Evolutionary conservation across 2,888 invertebrate genomes (phyloP).

Genomic region (Sisyra nigra): DNA sequence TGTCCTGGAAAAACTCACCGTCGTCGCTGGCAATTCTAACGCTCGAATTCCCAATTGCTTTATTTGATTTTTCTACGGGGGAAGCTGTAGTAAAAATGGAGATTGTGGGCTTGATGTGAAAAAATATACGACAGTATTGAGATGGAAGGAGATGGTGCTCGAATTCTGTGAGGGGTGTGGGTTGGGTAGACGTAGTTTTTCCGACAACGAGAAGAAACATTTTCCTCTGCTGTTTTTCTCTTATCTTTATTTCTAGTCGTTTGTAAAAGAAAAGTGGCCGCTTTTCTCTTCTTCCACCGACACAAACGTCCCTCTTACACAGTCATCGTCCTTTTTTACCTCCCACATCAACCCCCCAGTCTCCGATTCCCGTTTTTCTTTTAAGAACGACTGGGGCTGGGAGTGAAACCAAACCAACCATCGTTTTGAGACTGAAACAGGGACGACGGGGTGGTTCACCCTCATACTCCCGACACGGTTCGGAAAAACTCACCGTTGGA

Average conservation of each 20-base stretch:
- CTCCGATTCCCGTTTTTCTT: no score
- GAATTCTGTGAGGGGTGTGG: not conserved
- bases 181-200: constrained; percentile 2
- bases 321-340: not conserved
- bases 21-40: no score
- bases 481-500: no score
- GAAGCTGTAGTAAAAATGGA: not conserved
- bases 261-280: constrained; percentile 8
- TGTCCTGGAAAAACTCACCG: no score
- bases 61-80: no score
- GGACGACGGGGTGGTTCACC: no score
- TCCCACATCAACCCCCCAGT: no score
- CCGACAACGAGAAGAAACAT: constrained; percentile 5
- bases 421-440: no score
- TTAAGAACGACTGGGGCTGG: no score
- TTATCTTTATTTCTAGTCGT: constrained; percentile 10
- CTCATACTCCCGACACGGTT: no score
- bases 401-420: no score
- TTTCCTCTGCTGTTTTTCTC: constrained; percentile 9
- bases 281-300: not conserved
- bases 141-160: constrained; percentile 1
- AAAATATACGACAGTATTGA: not conserved
- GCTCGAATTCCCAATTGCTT: no score
- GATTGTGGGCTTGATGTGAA: not conserved
- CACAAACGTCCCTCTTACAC: not conserved